These are phyloP conservation scores for Andinoacara biseriatus DNA, from an alignment of 2,113 vertebrate genomes.

Conservation along the genomic window DNA sequence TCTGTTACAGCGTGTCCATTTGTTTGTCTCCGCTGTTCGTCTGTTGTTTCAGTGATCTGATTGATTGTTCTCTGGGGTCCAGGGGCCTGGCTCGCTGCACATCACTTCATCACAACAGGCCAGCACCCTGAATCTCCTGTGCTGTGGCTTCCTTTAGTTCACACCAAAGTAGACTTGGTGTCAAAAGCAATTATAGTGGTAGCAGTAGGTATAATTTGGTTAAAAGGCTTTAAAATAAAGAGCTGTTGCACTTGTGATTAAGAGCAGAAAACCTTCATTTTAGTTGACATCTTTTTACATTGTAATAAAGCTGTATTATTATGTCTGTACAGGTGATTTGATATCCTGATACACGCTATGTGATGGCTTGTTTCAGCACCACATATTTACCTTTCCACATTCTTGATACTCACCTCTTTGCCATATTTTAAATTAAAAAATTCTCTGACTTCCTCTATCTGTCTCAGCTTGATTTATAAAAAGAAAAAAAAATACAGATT, in stretches of 20 bases:
- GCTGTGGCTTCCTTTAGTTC: not conserved
- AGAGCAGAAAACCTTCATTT: not conserved
- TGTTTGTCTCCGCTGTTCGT: constrained; percentile 54
- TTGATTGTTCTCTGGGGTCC: constrained; percentile 56
- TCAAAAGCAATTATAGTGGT: not conserved
- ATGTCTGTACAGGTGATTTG: not conserved
- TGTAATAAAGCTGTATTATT: not conserved
- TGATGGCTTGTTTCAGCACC: not conserved
- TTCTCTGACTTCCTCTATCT: not conserved
- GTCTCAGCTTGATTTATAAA: not conserved
- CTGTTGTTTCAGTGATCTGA: constrained; percentile 69
- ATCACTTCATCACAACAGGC: constrained; percentile 39
- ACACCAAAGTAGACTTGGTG: not conserved
- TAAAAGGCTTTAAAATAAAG: not conserved
- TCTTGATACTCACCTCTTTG: not conserved
- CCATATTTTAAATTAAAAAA: not conserved
- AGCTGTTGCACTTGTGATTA: not conserved
- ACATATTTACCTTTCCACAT: not conserved
- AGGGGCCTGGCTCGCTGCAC: constrained; percentile 21
- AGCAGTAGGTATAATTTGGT: not conserved
- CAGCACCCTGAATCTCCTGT: not conserved
- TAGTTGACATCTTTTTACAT: not conserved
- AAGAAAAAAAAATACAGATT: not conserved
- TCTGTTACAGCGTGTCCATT: constrained; percentile 36
- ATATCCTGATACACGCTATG: not conserved